Evolutionary conservation across 2,888 invertebrate species (phyloP).

Genomic region (Anorthoa munda): DNA sequence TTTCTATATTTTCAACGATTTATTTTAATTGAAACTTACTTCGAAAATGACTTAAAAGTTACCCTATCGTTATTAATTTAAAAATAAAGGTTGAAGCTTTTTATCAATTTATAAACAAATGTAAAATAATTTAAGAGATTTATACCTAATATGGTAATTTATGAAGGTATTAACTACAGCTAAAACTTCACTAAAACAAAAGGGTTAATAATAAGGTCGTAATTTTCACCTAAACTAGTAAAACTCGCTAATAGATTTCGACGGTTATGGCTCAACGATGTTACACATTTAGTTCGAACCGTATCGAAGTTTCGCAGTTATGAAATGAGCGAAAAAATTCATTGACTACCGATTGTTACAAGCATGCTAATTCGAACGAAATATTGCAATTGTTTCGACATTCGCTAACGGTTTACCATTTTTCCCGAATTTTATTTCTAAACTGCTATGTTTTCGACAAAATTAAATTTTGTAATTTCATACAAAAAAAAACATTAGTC

Average conservation of each 20-base stretch:
- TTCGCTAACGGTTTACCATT: constrained; percentile 65
- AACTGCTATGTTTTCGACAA: not conserved
- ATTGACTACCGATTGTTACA: constrained; percentile 79
- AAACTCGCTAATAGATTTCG: constrained; percentile 77
- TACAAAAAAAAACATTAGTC: not conserved
- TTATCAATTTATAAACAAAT: not conserved
- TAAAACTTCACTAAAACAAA: constrained; percentile 6
- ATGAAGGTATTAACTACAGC: constrained; percentile 1
- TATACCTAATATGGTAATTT: constrained; percentile 6
- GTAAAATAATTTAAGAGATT: not conserved
- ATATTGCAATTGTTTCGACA: constrained; percentile 77
- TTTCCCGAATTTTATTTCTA: constrained; percentile 39
- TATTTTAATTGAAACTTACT: too few relatives aligned
- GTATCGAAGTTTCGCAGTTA: constrained; percentile 85
- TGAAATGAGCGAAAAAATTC: constrained; percentile 82
- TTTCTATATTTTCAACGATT: not conserved
- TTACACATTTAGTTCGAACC: constrained; percentile 87
- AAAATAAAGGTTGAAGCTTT: not conserved
- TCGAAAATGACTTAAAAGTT: too few relatives aligned
- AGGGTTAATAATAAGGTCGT: constrained; percentile 20
- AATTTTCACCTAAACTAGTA: constrained; percentile 52
- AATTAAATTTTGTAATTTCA: not conserved
- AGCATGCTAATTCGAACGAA: constrained; percentile 83
- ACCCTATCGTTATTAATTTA: not conserved
- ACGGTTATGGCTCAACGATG: constrained; percentile 84